Conservation (phyloP, 2,888 invertebrate species). For the Graphium colonna region DNA sequence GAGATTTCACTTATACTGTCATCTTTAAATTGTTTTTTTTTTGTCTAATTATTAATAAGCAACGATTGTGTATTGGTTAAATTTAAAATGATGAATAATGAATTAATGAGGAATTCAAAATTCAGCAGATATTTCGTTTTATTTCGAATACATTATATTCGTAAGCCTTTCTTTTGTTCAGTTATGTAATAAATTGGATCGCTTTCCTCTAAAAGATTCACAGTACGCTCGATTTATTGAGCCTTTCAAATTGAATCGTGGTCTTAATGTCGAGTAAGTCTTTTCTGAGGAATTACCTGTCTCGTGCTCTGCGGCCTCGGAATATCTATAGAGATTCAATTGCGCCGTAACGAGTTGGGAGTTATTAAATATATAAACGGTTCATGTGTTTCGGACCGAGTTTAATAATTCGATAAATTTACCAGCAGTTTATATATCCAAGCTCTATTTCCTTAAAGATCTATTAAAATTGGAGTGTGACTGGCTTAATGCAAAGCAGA, state of each 20-base stretch:
- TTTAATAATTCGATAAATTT: background rate
- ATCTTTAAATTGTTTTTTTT: too few species aligned
- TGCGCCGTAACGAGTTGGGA: background rate
- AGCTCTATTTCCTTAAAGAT: too few species aligned
- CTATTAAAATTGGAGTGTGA: too few species aligned
- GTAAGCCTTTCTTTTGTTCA: background rate
- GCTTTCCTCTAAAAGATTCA: background rate
- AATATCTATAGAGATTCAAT: background rate
- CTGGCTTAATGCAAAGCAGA: too few species aligned
- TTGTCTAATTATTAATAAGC: too few species aligned
- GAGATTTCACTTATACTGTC: too few species aligned
- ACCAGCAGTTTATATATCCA: background rate
- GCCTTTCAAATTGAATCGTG: background rate
- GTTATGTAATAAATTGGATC: constrained; percentile 3
- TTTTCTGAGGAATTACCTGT: background rate
- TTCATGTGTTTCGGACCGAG: background rate
- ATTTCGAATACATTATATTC: background rate
- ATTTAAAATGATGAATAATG: too few species aligned
- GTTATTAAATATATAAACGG: background rate
- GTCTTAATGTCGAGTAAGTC: background rate
- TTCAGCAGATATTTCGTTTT: too few species aligned
- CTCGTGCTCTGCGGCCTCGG: background rate
- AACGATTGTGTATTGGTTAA: too few species aligned
- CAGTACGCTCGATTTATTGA: constrained; percentile 1
- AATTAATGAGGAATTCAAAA: too few species aligned